Conservation (phyloP, 2,888 invertebrate species). For the Zhengitettix transpicula region DNA sequence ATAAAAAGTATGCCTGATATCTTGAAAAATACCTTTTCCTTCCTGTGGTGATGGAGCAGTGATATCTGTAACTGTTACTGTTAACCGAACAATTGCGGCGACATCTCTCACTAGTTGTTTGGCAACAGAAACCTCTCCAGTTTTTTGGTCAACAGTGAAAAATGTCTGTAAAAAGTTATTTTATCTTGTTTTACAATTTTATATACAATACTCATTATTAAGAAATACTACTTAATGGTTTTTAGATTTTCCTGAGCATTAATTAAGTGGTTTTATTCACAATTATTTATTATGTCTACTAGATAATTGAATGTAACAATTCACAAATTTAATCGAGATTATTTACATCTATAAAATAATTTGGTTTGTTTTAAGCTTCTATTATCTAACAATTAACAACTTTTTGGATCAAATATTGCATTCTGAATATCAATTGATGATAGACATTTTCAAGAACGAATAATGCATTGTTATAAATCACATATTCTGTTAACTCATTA, state of each 20-base stretch:
- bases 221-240: neutral
- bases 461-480: too few species aligned
- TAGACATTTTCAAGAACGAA: too few species aligned
- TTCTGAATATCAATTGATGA: too few species aligned
- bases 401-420: too few species aligned
- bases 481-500: too few species aligned
- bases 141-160: slow-evolving; percentile 43
- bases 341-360: too few species aligned
- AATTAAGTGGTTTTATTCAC: too few species aligned
- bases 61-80: slow-evolving; percentile 64
- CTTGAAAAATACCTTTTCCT: slow-evolving; percentile 43
- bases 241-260: neutral
- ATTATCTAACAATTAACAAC: too few species aligned
- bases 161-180: slow-evolving; percentile 31
- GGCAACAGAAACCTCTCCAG: slow-evolving; percentile 43
- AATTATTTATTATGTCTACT: too few species aligned
- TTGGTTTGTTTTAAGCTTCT: too few species aligned
- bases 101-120: slow-evolving; percentile 43
- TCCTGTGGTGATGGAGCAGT: slow-evolving; percentile 62
- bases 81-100: slow-evolving; percentile 60
- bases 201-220: neutral
- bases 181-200: neutral
- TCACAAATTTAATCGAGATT: too few species aligned
- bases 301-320: too few species aligned
- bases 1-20: neutral